Evolutionary conservation across 2,888 invertebrate genomes (phyloP).

Genomic region (Nymphalis urticae): DNA sequence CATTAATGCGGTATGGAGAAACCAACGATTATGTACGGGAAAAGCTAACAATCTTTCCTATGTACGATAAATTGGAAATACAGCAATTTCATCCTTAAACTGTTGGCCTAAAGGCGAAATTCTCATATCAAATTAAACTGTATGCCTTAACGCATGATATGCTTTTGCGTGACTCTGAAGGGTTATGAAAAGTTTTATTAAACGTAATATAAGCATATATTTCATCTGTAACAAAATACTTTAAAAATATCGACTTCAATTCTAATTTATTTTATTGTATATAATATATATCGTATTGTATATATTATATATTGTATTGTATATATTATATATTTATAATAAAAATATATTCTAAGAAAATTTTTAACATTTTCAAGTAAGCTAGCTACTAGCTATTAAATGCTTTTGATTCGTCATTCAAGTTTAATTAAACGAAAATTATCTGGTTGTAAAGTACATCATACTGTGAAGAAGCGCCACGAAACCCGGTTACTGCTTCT

Average conservation of each 20-base stretch:
- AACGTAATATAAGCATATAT: slow-evolving; percentile 9
- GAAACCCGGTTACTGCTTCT: too few species aligned
- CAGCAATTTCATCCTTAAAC: not conserved
- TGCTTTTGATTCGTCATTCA: too few species aligned
- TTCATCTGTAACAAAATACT: not conserved
- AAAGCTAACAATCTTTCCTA: slow-evolving; percentile 37
- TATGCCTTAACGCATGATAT: slow-evolving; percentile 22
- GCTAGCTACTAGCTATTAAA: too few species aligned
- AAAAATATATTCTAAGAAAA: too few species aligned
- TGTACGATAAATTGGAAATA: not conserved
- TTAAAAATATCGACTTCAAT: not conserved
- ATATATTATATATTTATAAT: too few species aligned
- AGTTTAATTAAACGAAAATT: too few species aligned
- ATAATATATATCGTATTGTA: too few species aligned
- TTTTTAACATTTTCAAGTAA: too few species aligned
- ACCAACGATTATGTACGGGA: slow-evolving; percentile 39
- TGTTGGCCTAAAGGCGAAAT: not conserved
- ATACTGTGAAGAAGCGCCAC: too few species aligned
- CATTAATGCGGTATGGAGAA: slow-evolving; percentile 53
- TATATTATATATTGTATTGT: too few species aligned
- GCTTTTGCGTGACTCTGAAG: slow-evolving; percentile 26
- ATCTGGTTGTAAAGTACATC: too few species aligned
- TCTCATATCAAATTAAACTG: not conserved
- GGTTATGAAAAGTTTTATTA: slow-evolving; percentile 31
- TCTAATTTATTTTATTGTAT: too few species aligned